Base-by-base conservation (phyloP, 37 sponge, comb jelly and placozoan genomes). In the Mnemiopsis leidyi region DNA sequence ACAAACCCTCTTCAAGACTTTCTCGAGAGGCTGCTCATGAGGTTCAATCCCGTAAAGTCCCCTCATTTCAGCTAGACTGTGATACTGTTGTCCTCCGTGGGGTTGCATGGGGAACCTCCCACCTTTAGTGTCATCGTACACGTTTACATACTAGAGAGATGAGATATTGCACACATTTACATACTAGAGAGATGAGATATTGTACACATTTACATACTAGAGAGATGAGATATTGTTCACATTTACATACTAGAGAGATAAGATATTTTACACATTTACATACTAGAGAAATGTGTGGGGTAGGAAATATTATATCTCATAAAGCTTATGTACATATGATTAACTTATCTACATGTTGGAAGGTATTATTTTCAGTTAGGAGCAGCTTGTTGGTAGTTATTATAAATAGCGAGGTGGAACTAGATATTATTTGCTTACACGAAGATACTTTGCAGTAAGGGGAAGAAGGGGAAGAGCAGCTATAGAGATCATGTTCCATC, bases 61-160 rank as follows among this genome's bases (percentile, higher is more conserved):
- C 79, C 79, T 77, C 79, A 77, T 77, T 18, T 77, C 79, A 31
- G 79, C 79, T 28, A 16, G 18, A 32, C 79, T 77, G 79, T 77
- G 79, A 32, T 34, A 32, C 79, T 77, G 79, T 0, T 26, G 79
- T 13, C 79, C 79, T 34, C 79, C 79, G n/a, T n/a, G n/a, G 3
- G 79, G 36, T 36, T 32, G 32, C 26, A 26, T 32, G 36, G 79
- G 79, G 79, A 34, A 77, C 36, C 79, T 33, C 2, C 79, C 79
- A 1, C 79, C 79, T 34, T 77, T 77, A 20, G 79, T 33, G 79
- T 77, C 79, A 32, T 77, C 79, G 32, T 32, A 77, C 79, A 34
- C 79, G 79, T 77, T 77, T 1, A 32, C 79, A 16, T 34, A 77
- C 79, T 77, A 18, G n/a, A 13, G 5, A 48, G 61, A 48, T n/a